These are phyloP conservation scores for Corythornis leucogaster DNA, from an alignment of 2,797 vertebrate genomes.

Conservation along the genomic window DNA sequence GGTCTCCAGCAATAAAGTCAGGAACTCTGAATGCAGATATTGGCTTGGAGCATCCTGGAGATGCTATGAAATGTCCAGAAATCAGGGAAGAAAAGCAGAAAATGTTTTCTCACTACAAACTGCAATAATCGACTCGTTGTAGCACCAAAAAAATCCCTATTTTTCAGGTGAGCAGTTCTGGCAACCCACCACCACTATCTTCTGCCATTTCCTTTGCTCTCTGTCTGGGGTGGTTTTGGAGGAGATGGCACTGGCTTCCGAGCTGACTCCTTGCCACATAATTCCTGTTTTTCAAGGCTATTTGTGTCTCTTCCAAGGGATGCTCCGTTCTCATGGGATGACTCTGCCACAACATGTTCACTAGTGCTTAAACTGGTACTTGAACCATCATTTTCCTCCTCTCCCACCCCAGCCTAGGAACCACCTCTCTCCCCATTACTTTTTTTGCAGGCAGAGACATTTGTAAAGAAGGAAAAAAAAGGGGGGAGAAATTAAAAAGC, in stretches of 20 bases:
- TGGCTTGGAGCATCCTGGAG: background rate
- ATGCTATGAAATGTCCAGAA: background rate
- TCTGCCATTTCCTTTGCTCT: background rate
- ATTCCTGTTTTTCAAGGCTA: background rate
- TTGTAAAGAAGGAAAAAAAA: background rate
- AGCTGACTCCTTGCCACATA: fast-evolving
- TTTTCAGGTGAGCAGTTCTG: background rate
- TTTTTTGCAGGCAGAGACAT: background rate
- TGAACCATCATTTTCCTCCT: background rate
- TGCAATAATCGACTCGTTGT: background rate
- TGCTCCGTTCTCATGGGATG: background rate
- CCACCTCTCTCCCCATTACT: background rate
- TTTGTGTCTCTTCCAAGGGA: background rate
- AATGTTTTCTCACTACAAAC: fast-evolving
- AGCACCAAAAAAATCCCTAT: background rate
- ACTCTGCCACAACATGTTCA: background rate
- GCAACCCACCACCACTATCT: background rate
- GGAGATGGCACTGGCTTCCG: background rate
- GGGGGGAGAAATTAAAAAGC: fast-evolving
- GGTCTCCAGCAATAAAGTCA: background rate
- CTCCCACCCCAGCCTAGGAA: background rate
- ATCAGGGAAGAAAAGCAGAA: background rate
- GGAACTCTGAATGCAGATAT: background rate
- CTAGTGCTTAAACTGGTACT: no score
- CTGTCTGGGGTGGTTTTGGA: background rate